Percentiles rank a stretch among this genome's conserved stretches.
Evolutionary conservation across 2,113 vertebrate species (phyloP).

Genomic region (Rhagologus leucostigma): DNA sequence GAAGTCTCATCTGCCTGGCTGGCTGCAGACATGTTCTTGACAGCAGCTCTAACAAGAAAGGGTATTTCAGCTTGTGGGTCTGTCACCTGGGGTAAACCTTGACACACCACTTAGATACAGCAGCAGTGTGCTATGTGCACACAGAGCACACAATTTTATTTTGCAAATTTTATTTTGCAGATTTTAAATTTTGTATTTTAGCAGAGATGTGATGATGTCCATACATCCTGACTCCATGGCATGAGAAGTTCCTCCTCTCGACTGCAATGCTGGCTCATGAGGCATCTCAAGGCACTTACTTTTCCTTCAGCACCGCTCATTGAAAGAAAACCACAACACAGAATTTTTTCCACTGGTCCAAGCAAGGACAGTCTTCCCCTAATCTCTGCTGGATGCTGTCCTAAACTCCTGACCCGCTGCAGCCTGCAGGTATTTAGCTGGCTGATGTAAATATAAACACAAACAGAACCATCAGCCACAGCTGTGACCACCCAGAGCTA

Average conservation of each 20-base stretch:
- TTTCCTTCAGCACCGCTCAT: not conserved
- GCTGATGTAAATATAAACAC: rapidly evolving
- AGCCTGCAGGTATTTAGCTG: not conserved
- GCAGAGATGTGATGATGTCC: not conserved
- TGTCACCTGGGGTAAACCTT: not conserved
- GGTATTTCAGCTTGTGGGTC: not conserved
- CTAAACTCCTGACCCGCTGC: not conserved
- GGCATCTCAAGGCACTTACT: not conserved
- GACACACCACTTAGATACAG: not conserved
- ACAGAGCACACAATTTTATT: not conserved
- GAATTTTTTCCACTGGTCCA: not conserved
- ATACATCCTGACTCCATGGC: not conserved
- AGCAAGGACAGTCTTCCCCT: not conserved
- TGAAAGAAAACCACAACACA: not conserved
- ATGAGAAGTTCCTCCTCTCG: not conserved
- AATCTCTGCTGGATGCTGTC: not conserved
- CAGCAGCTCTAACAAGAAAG: not conserved
- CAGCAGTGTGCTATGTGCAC: not conserved
- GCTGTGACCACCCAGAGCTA: not conserved
- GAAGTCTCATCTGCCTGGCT: not conserved
- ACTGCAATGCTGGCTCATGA: not conserved
- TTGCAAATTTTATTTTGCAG: no score
- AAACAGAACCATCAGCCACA: not conserved
- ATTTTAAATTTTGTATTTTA: not conserved
- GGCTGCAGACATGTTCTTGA: not conserved